Conservation (phyloP, 2,888 invertebrate species). For the Drosophila borealis region DNA sequence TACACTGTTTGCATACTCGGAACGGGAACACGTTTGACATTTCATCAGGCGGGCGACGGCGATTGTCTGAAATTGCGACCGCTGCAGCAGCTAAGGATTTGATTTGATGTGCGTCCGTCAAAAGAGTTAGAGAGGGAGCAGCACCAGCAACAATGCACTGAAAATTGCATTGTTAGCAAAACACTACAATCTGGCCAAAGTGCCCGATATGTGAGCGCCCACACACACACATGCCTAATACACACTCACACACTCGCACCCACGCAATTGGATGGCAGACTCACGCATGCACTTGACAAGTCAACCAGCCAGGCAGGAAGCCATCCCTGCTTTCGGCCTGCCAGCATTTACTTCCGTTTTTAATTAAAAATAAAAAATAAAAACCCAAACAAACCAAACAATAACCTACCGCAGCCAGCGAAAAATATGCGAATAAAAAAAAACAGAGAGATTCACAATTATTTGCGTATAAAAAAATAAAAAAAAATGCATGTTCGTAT, state of each 20-base stretch:
- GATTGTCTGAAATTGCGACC: constrained; percentile 66
- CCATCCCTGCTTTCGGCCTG: constrained; percentile 48
- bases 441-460: constrained; percentile 73
- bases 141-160: constrained; percentile 69
- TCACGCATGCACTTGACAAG: constrained; percentile 63
- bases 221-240: constrained; percentile 27
- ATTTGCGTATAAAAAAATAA: constrained; percentile 72
- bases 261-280: constrained; percentile 20
- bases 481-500: constrained; percentile 35
- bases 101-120: constrained; percentile 77
- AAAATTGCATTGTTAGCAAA: constrained; percentile 82
- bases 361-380: constrained; percentile 80
- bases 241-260: constrained; percentile 15
- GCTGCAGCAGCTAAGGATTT: constrained; percentile 45
- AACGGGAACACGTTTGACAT: constrained; percentile 76
- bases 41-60: constrained; percentile 63
- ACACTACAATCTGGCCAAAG: constrained; percentile 82
- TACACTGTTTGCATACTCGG: constrained; percentile 36
- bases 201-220: constrained; percentile 46
- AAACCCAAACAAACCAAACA: constrained; percentile 73
- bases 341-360: constrained; percentile 78
- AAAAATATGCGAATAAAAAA: constrained; percentile 52
- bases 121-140: constrained; percentile 60
- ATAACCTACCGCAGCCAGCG: constrained; percentile 62
- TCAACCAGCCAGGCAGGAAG: constrained; percentile 40